phyloP scores from a whole-genome alignment of 2,113 vertebrate species.

The Symphodus melops region DNA sequence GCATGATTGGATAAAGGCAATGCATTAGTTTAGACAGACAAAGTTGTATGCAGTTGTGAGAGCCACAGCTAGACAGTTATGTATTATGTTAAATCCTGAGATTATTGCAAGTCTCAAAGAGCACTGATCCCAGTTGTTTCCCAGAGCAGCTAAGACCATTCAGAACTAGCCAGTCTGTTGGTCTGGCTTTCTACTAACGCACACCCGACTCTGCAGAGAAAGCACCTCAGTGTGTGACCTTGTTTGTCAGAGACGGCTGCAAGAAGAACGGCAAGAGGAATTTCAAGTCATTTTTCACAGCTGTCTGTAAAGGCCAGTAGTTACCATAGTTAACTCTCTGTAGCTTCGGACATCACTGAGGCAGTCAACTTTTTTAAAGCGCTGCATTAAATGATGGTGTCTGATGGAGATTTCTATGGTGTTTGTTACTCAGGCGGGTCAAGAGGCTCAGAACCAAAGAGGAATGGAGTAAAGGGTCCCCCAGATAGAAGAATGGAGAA shows the following conservation, averaged over 20 bases:
- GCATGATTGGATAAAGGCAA: conserved; percentile 8
- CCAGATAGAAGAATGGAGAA: conserved; percentile 92
- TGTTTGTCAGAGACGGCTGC: conserved; percentile 28
- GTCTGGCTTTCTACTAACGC: conserved; percentile 10
- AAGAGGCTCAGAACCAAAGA: conserved; percentile 88
- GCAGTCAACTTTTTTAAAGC: not conserved
- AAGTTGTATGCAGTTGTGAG: conserved; percentile 14
- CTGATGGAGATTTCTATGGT: conserved; percentile 22
- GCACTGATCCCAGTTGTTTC: conserved; percentile 63
- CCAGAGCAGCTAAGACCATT: conserved; percentile 42
- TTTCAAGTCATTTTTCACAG: conserved; percentile 51
- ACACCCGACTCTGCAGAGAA: conserved; percentile 14
- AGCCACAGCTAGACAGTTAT: conserved; percentile 47
- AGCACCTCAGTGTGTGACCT: conserved; percentile 3
- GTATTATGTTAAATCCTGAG: conserved; percentile 66
- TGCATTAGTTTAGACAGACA: conserved; percentile 30
- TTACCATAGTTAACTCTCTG: conserved; percentile 26
- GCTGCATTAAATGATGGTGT: not conserved
- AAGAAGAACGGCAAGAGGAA: conserved; percentile 16
- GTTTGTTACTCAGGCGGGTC: conserved; percentile 80
- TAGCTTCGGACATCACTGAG: conserved; percentile 7
- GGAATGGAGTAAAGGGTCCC: conserved; percentile 89
- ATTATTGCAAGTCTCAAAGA: conserved; percentile 66
- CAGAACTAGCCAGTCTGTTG: conserved; percentile 16
- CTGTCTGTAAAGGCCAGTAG: conserved; percentile 6